Conservation (phyloP, 2,113 vertebrate genomes). For the Ceyx melanurus region DNA sequence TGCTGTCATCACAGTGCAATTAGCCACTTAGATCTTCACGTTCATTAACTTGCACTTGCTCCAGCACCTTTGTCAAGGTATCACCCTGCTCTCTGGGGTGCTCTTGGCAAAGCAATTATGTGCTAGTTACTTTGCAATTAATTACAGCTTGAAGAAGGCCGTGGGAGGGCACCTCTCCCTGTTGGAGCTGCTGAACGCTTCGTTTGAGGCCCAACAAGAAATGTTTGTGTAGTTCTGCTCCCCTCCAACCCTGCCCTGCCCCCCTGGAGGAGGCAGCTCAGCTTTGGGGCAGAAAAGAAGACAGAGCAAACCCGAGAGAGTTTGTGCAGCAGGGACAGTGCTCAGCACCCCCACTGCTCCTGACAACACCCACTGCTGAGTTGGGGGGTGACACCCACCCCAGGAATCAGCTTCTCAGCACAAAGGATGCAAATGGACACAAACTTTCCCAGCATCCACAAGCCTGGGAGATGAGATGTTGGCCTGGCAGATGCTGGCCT, state of each 20-base stretch:
- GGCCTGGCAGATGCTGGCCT: too few species aligned
- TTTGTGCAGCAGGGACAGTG: background rate
- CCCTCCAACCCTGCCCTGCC: background rate
- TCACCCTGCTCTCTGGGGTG: constrained; percentile 40
- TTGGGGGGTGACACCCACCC: background rate
- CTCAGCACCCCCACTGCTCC: background rate
- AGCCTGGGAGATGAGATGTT: too few species aligned
- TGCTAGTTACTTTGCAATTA: constrained; percentile 55
- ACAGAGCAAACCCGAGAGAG: background rate
- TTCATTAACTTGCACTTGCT: constrained; percentile 51
- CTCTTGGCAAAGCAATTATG: constrained; percentile 59
- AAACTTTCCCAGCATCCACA: background rate
- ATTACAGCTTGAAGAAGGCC: constrained; percentile 53
- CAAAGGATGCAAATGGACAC: background rate
- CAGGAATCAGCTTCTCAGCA: background rate
- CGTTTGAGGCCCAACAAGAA: constrained; percentile 50
- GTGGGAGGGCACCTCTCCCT: constrained; percentile 20
- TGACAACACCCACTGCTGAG: background rate
- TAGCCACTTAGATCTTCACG: constrained; percentile 39
- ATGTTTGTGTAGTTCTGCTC: background rate
- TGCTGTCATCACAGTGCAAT: constrained; percentile 24
- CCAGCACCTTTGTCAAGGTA: constrained; percentile 43
- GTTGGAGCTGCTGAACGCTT: constrained; percentile 45
- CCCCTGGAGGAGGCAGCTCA: background rate
- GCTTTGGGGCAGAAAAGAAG: background rate